These are phyloP conservation scores for Polyommatus icarus DNA, from an alignment of 2,888 invertebrate species.

Conservation along the genomic window DNA sequence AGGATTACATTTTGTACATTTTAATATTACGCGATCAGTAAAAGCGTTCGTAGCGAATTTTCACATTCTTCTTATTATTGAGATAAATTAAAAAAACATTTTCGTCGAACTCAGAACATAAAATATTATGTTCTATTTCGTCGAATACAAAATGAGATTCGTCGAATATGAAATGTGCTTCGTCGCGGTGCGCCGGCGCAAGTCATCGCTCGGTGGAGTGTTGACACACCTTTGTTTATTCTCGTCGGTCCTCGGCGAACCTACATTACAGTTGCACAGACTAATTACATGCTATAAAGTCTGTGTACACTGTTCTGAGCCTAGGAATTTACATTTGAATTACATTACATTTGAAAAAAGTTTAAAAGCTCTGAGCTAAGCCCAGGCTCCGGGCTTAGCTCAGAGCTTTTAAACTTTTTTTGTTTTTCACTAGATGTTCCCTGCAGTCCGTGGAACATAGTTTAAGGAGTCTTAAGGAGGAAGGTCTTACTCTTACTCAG, in stretches of 20 bases:
- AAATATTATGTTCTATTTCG: background rate
- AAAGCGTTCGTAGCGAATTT: background rate
- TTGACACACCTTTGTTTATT: conserved; percentile 74
- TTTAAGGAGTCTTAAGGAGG: too few species aligned
- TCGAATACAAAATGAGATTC: conserved; percentile 26
- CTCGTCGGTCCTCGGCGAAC: conserved; percentile 62
- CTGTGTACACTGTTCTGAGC: conserved; percentile 36
- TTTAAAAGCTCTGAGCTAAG: too few species aligned
- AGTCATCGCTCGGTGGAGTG: conserved; percentile 76
- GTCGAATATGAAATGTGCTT: conserved; percentile 29
- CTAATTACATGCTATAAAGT: conserved; percentile 58
- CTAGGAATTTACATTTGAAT: background rate
- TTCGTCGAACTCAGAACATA: conserved; percentile 30
- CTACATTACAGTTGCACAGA: conserved; percentile 68
- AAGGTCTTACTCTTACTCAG: too few species aligned
- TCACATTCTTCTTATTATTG: too few species aligned
- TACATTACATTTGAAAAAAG: too few species aligned
- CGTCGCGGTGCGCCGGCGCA: conserved; percentile 44
- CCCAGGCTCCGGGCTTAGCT: too few species aligned
- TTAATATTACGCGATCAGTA: background rate
- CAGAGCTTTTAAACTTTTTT: too few species aligned
- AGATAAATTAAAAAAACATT: too few species aligned
- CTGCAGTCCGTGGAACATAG: too few species aligned
- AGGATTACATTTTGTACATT: background rate
- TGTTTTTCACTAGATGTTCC: too few species aligned